Evolutionary conservation across 2,113 vertebrate genomes (phyloP).

Genomic region (Blennius ocellaris): DNA sequence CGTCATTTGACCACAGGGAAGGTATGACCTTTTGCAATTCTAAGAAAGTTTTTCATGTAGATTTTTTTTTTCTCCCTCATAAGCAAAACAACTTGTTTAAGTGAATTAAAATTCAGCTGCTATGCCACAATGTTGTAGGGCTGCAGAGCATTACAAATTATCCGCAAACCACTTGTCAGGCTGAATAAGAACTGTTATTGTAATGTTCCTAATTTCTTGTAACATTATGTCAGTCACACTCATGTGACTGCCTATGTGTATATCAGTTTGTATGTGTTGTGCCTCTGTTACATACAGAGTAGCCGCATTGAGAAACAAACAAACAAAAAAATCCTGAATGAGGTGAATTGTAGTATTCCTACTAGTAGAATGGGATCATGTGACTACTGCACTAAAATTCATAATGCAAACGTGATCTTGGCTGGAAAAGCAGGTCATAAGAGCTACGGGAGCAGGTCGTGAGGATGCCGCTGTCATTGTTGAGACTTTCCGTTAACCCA

Average conservation of each 20-base stretch:
- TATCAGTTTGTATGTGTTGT: no score
- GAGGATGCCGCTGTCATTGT: conserved; percentile 27
- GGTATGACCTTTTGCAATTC: conserved; percentile 69
- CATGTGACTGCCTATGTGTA: not conserved
- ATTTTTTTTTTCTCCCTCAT: conserved; percentile 57
- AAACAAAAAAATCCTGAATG: conserved; percentile 17
- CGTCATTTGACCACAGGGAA: conserved; percentile 69
- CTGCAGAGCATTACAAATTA: conserved; percentile 23
- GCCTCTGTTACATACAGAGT: conserved; percentile 2
- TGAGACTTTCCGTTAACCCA: not conserved
- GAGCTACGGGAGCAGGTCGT: conserved; percentile 22
- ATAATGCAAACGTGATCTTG: conserved; percentile 18
- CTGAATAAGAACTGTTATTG: conserved; percentile 23
- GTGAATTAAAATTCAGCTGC: conserved; percentile 40
- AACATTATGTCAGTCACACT: conserved; percentile 22
- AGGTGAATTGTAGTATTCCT: conserved; percentile 38
- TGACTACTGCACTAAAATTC: conserved; percentile 37
- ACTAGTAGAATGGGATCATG: conserved; percentile 45
- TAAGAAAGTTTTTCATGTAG: conserved; percentile 64
- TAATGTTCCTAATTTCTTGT: conserved; percentile 29
- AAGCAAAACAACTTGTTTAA: conserved; percentile 60
- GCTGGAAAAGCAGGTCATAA: conserved; percentile 32
- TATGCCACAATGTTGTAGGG: not conserved
- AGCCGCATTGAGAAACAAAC: conserved; percentile 33
- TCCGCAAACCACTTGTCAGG: conserved; percentile 19